Evolutionary conservation across 2,888 invertebrate species (phyloP).

Genomic region (Acronicta psi): DNA sequence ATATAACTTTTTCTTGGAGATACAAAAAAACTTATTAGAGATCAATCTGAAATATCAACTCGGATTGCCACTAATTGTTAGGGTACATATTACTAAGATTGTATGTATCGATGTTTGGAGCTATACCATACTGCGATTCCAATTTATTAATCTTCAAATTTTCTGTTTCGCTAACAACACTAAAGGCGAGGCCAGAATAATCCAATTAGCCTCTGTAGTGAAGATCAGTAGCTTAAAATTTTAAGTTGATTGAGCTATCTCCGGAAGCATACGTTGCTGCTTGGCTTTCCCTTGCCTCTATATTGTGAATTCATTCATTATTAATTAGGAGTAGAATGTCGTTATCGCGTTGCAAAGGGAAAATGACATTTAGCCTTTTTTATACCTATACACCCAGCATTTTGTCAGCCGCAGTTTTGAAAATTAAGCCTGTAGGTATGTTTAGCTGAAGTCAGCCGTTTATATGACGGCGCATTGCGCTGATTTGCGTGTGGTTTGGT

Average conservation of each 20-base stretch:
- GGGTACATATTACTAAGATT: too few relatives aligned
- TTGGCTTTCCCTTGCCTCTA: not conserved
- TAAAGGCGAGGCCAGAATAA: not conserved
- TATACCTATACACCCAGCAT: too few relatives aligned
- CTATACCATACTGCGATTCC: too few relatives aligned
- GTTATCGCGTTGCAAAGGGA: not conserved
- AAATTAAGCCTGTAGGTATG: too few relatives aligned
- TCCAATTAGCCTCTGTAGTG: slow-evolving; percentile 1
- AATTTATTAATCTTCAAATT: not conserved
- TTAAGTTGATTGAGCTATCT: not conserved
- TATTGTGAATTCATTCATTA: not conserved
- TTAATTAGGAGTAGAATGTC: not conserved
- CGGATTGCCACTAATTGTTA: too few relatives aligned
- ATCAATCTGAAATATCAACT: too few relatives aligned
- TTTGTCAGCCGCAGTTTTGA: too few relatives aligned
- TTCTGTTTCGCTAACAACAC: not conserved
- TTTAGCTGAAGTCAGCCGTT: too few relatives aligned
- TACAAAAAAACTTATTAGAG: too few relatives aligned
- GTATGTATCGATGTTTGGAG: too few relatives aligned
- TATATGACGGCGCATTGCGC: too few relatives aligned
- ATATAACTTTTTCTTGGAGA: not conserved
- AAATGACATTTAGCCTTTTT: not conserved
- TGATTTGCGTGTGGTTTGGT: too few relatives aligned
- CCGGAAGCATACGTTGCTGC: not conserved
- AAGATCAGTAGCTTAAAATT: not conserved